phyloP scores from a whole-genome alignment of 2,797 vertebrate genomes.

The Melanotaenia boesemani region DNA sequence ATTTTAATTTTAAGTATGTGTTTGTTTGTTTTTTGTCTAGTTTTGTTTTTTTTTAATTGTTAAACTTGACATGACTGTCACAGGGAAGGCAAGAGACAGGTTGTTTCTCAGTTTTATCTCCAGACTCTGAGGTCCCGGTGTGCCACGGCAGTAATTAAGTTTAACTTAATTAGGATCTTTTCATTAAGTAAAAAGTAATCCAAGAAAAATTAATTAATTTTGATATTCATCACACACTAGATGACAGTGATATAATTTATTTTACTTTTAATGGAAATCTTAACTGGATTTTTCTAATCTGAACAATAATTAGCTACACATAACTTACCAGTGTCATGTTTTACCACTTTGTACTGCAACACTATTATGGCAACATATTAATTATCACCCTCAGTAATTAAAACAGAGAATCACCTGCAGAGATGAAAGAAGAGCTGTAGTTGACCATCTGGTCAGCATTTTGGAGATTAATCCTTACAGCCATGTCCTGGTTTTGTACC shows the following conservation, averaged over 20 bases:
- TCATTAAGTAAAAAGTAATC: conserved; percentile 41
- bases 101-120: conserved; percentile 39
- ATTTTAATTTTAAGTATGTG: neutral
- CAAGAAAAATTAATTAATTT: conserved; percentile 26
- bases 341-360: neutral
- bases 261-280: conserved; percentile 3
- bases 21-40: neutral
- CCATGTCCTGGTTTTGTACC: conserved; percentile 53
- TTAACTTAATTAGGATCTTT: conserved; percentile 57
- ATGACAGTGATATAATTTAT: neutral
- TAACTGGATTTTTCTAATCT: neutral
- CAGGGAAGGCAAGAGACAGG: neutral
- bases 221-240: conserved; percentile 24
- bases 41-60: neutral
- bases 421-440: conserved; percentile 53
- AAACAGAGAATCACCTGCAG: conserved; percentile 40
- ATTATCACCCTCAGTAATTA: conserved; percentile 47
- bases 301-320: neutral
- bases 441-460: conserved; percentile 62
- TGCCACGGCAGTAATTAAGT: conserved; percentile 55
- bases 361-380: conserved; percentile 15
- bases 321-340: neutral
- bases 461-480: conserved; percentile 30
- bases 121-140: conserved; percentile 43
- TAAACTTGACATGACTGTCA: neutral